A percentile compares a stretch with the other conserved stretches of the same genome.
Conservation (phyloP, 2,888 invertebrate genomes). For the Euclidia mi region DNA sequence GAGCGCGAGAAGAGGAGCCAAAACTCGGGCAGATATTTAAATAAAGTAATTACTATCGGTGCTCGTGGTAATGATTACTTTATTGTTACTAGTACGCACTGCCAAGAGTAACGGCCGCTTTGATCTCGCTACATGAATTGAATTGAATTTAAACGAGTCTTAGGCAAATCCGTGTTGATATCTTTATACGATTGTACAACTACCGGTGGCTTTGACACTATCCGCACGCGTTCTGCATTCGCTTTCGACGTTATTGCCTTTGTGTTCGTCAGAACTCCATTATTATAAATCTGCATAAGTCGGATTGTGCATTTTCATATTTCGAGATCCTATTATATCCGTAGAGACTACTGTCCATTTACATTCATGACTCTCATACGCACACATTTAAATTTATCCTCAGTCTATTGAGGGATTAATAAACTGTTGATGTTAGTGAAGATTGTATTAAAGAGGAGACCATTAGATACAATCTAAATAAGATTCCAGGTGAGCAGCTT, state of each 20-base stretch:
- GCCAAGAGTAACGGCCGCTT: slow-evolving; percentile 74
- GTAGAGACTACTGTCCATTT: slow-evolving; percentile 26
- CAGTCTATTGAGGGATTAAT: slow-evolving; percentile 28
- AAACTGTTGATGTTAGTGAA: slow-evolving; percentile 26
- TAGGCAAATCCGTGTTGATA: slow-evolving; percentile 75
- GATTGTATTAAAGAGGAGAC: slow-evolving; percentile 44
- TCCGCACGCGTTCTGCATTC: slow-evolving; percentile 35
- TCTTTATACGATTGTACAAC: slow-evolving; percentile 67
- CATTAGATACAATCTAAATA: slow-evolving; percentile 48
- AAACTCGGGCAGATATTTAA: slow-evolving; percentile 57
- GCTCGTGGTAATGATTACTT: slow-evolving; percentile 60
- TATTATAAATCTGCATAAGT: slow-evolving; percentile 46
- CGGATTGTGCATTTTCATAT: slow-evolving; percentile 38
- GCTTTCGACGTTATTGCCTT: slow-evolving; percentile 53
- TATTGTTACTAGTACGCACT: slow-evolving; percentile 69
- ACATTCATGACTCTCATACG: slow-evolving; percentile 47
- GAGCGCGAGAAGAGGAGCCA: slow-evolving; percentile 55
- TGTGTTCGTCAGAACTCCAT: slow-evolving; percentile 60
- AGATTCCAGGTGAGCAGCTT: slow-evolving; percentile 28
- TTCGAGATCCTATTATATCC: slow-evolving; percentile 37
- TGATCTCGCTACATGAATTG: slow-evolving; percentile 77
- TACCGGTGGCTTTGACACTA: slow-evolving; percentile 50
- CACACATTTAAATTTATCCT: slow-evolving; percentile 35
- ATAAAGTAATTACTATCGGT: slow-evolving; percentile 61
- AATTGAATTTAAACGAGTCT: slow-evolving; percentile 66